Percentiles rank a stretch among this genome's conserved stretches.
Evolutionary conservation across 2,797 vertebrate species (phyloP).

Genomic region (Bradypodion pumilum): DNA sequence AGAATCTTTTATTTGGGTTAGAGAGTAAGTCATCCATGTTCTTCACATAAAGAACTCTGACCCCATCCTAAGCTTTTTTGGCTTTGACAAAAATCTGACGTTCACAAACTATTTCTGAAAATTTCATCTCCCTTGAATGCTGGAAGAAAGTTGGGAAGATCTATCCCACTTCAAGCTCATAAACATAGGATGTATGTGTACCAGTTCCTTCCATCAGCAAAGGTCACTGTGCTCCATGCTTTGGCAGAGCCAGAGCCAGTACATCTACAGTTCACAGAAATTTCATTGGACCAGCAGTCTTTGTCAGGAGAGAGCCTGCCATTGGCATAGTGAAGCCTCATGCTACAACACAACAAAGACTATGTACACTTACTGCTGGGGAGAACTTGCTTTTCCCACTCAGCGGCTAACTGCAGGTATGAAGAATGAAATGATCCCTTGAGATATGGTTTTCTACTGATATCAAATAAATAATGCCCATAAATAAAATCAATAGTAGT

Average conservation of each 20-base stretch:
- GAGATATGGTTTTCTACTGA: neutral
- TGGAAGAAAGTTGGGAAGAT: neutral
- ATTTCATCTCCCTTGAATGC: neutral
- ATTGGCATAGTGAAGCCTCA: neutral
- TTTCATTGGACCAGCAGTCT: neutral
- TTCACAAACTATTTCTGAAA: too few relatives aligned
- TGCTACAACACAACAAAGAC: neutral
- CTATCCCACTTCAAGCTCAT: too few relatives aligned
- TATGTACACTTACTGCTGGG: neutral
- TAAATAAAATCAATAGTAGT: neutral
- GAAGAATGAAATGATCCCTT: neutral
- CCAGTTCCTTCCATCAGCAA: neutral
- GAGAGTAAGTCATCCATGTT: too few relatives aligned
- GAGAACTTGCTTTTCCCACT: too few relatives aligned
- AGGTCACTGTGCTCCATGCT: neutral
- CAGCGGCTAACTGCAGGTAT: too few relatives aligned
- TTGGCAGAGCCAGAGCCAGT: neutral
- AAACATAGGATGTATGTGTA: neutral
- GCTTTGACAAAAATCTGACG: too few relatives aligned
- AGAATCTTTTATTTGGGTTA: too few relatives aligned
- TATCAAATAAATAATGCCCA: neutral
- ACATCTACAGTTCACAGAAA: neutral
- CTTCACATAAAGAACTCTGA: too few relatives aligned
- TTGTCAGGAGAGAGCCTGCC: neutral
- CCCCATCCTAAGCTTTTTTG: too few relatives aligned